Evolutionary conservation across 2,888 invertebrate species (phyloP).

Genomic region (Lasioglossum marginatum): DNA sequence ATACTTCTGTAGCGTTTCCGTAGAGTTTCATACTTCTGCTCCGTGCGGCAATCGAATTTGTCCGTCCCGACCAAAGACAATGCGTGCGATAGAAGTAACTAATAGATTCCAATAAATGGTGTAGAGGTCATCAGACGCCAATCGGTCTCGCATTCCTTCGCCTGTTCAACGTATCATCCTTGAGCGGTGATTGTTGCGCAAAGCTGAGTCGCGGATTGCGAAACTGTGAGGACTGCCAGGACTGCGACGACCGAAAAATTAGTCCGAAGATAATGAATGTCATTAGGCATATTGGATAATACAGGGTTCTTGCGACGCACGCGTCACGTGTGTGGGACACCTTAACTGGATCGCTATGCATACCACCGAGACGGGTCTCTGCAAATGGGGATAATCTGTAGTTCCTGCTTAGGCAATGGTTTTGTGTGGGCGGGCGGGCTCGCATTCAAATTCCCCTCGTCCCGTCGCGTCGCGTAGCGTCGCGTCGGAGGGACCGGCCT

Average conservation of each 20-base stretch:
- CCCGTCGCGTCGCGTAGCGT: not conserved
- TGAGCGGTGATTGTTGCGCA: not conserved
- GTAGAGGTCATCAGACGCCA: not conserved
- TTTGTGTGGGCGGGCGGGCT: conserved; percentile 43
- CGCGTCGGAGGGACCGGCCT: conserved; percentile 17
- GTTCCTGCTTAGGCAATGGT: conserved; percentile 62
- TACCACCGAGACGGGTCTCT: conserved; percentile 25
- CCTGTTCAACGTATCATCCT: not conserved
- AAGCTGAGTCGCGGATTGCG: not conserved
- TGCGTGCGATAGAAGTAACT: not conserved
- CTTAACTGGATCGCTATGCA: conserved; percentile 54
- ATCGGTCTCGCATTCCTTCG: not conserved
- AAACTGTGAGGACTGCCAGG: not conserved
- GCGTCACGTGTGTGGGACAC: conserved; percentile 36
- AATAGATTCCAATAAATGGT: not conserved
- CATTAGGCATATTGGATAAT: conserved; percentile 35
- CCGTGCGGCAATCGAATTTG: not conserved
- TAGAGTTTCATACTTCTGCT: not conserved
- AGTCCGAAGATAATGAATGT: conserved; percentile 13
- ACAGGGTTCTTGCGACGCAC: not conserved
- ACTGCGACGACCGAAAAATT: conserved; percentile 19
- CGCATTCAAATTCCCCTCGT: conserved; percentile 55
- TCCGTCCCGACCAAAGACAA: not conserved
- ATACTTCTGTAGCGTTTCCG: too few species aligned
- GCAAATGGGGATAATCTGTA: conserved; percentile 59